Percentiles rank a stretch among this genome's conserved stretches.
phyloP scores from a whole-genome alignment of 1,140 invertebrate species.

The Globodera rostochiensis region DNA sequence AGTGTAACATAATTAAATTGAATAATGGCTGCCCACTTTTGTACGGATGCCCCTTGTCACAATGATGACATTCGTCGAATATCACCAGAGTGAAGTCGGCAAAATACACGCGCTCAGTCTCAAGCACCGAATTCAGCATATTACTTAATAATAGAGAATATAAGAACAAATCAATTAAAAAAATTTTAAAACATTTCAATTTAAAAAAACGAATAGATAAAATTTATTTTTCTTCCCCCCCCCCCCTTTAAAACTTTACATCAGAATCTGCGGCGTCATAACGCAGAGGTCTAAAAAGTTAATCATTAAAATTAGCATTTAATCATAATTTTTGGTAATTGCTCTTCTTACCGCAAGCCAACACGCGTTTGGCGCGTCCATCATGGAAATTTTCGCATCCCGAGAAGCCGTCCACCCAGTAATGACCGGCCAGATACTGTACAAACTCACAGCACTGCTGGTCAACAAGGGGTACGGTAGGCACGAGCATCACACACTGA shows the following conservation, averaged over 20 bases:
- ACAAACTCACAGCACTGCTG: conserved; percentile 45
- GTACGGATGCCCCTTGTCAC: conserved; percentile 47
- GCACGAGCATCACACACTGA: conserved; percentile 50
- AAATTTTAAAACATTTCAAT: no score
- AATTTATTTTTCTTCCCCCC: no score
- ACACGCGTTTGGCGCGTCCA: conserved; percentile 36
- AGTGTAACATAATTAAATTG: no score
- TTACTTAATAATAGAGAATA: conserved; percentile 42
- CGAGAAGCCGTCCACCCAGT: conserved; percentile 44
- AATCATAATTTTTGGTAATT: no score
- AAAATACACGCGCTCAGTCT: conserved; percentile 41
- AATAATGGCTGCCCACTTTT: conserved; percentile 32
- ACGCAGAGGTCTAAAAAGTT: conserved; percentile 38
- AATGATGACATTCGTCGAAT: conserved; percentile 59
- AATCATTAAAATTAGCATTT: no score
- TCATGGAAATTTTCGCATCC: conserved; percentile 39
- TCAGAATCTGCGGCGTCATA: conserved; percentile 53
- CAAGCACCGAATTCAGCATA: conserved; percentile 48
- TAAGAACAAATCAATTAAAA: conserved; percentile 20
- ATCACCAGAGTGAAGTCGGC: conserved; percentile 51
- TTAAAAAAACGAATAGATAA: no score
- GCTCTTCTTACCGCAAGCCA: conserved; percentile 15
- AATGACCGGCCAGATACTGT: conserved; percentile 34
- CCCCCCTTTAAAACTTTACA: conserved; percentile 13
- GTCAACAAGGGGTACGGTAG: conserved; percentile 56